Conservation (phyloP, 92 coral and sea anemone genomes). For the Parazoanthus atlanticus region DNA sequence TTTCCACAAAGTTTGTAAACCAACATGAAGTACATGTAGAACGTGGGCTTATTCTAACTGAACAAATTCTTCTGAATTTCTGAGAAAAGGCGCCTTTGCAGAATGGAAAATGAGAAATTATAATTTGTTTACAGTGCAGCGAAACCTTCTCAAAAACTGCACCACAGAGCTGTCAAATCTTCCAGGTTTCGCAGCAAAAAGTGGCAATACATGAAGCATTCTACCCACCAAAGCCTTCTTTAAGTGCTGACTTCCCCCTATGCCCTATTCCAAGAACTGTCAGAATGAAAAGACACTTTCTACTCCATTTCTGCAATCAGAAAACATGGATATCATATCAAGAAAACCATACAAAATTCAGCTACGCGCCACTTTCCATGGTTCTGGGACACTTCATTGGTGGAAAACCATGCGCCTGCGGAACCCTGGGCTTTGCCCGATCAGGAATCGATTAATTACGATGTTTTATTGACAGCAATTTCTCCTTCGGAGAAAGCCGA, state of each 20-base stretch:
- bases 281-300: not conserved
- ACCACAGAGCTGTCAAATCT: slow-evolving; percentile 22
- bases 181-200: not conserved
- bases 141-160: slow-evolving; percentile 24
- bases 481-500: not conserved
- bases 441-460: slow-evolving; percentile 20
- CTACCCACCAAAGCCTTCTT: slow-evolving; percentile 8
- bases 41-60: not conserved
- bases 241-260: not conserved
- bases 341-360: slow-evolving; percentile 67
- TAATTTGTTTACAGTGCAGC: slow-evolving; percentile 13
- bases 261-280: not conserved
- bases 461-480: slow-evolving; percentile 2
- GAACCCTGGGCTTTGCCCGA: slow-evolving; percentile 71
- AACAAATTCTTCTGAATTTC: no score
- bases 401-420: slow-evolving; percentile 65
- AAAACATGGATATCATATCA: slow-evolving; percentile 38
- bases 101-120: not conserved
- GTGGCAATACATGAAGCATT: not conserved
- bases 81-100: no score
- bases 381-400: slow-evolving; percentile 75
- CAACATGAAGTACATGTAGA: not conserved
- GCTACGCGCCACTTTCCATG: slow-evolving; percentile 86
- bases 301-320: slow-evolving; percentile 8
- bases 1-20: not conserved